Conservation (phyloP, 35 echinoderm and acorn worm genomes). For the Hemicentrotus pulcherrimus region DNA sequence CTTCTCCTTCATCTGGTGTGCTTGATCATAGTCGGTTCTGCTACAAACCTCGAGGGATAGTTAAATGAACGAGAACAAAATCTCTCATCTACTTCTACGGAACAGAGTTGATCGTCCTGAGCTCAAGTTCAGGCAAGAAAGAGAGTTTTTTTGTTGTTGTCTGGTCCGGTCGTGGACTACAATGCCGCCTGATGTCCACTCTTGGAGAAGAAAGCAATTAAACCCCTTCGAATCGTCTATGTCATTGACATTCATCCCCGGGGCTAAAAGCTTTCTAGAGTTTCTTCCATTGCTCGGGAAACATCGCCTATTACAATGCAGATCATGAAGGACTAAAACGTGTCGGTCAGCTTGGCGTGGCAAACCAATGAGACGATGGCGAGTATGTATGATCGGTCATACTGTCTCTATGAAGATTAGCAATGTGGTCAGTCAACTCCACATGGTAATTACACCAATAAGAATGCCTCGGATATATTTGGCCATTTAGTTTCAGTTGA, state of each 20-base stretch:
- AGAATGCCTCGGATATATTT: neutral
- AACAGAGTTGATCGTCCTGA: neutral
- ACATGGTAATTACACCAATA: neutral
- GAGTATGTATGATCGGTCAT: neutral
- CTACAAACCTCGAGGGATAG: neutral
- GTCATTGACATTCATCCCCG: conserved; percentile 1
- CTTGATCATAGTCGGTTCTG: neutral
- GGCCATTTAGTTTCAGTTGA: neutral
- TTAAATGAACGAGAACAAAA: neutral
- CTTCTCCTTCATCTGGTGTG: neutral
- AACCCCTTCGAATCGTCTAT: neutral
- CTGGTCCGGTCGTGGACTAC: neutral
- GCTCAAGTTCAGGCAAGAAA: neutral
- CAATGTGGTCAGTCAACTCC: neutral
- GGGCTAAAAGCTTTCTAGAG: conserved; percentile 17
- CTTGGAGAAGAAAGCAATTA: neutral
- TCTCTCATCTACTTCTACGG: neutral
- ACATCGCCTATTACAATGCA: conserved; percentile 17
- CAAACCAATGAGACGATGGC: neutral
- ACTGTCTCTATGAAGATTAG: neutral
- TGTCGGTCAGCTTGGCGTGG: conserved; percentile 1
- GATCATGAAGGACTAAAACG: conserved; percentile 11
- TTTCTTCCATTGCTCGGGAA: neutral
- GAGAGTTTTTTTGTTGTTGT: neutral
- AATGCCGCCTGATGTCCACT: conserved; percentile 6